A percentile compares a stretch with the other conserved stretches of the same genome.
phyloP scores from a whole-genome alignment of 2,888 invertebrate genomes.

The Morinoia aosen region DNA sequence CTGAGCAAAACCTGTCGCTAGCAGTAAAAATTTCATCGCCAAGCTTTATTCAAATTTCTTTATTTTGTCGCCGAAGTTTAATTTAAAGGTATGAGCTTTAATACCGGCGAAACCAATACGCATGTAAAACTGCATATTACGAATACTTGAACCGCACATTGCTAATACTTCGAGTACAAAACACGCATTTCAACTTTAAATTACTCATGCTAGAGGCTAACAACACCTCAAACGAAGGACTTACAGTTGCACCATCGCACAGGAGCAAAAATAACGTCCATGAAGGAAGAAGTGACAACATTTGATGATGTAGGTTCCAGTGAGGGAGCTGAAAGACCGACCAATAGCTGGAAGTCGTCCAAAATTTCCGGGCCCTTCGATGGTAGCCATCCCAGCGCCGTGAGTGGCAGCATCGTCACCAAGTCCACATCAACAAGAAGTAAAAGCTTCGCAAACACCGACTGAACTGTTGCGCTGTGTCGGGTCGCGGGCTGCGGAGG shows the following conservation, averaged over 20 bases:
- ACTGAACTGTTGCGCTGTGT: background rate
- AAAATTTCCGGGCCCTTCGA: background rate
- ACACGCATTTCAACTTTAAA: background rate
- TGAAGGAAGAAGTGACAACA: background rate
- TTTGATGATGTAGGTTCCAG: background rate
- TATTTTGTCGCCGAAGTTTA: background rate
- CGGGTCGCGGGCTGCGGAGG: background rate
- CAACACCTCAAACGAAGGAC: background rate
- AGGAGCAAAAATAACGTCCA: background rate
- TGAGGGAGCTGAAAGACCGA: background rate
- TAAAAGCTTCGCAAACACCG: slow-evolving; percentile 19
- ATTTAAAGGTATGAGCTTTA: background rate
- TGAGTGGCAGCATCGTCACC: background rate
- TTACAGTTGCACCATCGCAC: background rate
- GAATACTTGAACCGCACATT: background rate
- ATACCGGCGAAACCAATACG: background rate
- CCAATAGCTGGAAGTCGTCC: background rate
- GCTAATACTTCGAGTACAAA: background rate
- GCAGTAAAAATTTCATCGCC: no score
- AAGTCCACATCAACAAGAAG: background rate
- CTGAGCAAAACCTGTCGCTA: no score
- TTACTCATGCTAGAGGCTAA: background rate
- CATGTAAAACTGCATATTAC: background rate
- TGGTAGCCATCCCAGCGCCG: background rate
- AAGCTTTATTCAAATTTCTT: no score